Evolutionary conservation across 2,888 invertebrate genomes (phyloP), one percentile per base, ranked within the genome.

Genomic region (Leptinotarsa peninsularis): DNA sequence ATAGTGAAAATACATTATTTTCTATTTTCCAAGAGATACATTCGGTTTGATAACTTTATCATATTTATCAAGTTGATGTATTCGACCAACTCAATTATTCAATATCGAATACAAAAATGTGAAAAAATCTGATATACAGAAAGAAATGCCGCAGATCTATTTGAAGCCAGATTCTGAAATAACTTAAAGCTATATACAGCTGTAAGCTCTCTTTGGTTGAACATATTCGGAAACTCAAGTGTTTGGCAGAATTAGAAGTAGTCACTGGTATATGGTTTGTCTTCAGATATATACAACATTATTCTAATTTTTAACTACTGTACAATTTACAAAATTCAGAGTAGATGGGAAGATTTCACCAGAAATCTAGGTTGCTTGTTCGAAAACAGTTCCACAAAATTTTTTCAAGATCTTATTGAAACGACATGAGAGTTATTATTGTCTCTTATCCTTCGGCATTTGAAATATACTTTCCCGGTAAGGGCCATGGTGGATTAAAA

Each of bases 161-260:
- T 84, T 83, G 75, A 73, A 79, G 74, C 79, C 71, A 73, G 71
- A 72, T 71, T 71, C 50, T 68, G 81, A 79, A 87, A 88, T 88
- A 88, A 88, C 81, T 88, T 87, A 88, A 88, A 87, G 87, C 87
- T 85, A 87, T 86, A 85, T 88, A 88, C 87, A 88, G 87, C 86
- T 81, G 81, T 83, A 85, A 85, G 87, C 87, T 85, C 85, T 87
- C 88, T 88, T 88, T 88, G 88, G 88, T 87, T 75, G 69, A 63
- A 49, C 52, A 71, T 67, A 70, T 71, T 74, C 71, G 52, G 21
- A 71, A 70, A 50, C 23, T 70, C 66, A 71, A 52, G 52, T 43
- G 56, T 75, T 75, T 72, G 67, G 75, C 72, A 71, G 52, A 72
- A 66, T 63, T 58, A 67, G 58, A 67, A 58, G 33, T 66, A 56